Evolutionary conservation across 1,140 invertebrate genomes (phyloP).

Genomic region (Zophobas atratus): DNA sequence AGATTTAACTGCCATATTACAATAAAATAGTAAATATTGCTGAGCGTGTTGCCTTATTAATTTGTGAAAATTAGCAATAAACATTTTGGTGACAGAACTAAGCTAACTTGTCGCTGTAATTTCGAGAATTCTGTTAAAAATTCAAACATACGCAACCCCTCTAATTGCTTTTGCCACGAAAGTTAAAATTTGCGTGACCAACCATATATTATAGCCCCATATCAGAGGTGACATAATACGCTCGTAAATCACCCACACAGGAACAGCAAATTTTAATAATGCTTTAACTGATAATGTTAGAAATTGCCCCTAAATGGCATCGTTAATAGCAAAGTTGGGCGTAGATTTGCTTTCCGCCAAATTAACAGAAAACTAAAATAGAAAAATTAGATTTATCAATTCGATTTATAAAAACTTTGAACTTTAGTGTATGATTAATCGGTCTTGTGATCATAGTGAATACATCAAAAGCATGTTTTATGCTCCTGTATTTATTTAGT

Average conservation of each 20-base stretch:
- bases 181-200: slow-evolving; percentile 35
- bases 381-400: no score
- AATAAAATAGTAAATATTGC: not conserved
- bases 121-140: slow-evolving; percentile 29
- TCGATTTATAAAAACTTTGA: not conserved
- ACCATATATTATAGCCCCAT: slow-evolving; percentile 26
- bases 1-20: no score
- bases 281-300: slow-evolving; percentile 21
- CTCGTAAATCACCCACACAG: slow-evolving; percentile 21
- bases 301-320: not conserved
- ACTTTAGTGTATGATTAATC: not conserved
- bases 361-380: no score
- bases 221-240: slow-evolving; percentile 34
- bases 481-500: no score
- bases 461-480: no score
- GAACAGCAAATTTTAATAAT: slow-evolving; percentile 37
- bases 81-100: slow-evolving; percentile 16
- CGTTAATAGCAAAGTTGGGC: slow-evolving; percentile 20
- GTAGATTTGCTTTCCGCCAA: no score
- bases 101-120: slow-evolving; percentile 3
- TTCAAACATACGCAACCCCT: slow-evolving; percentile 11
- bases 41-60: not conserved
- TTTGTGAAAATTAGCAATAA: slow-evolving; percentile 28
- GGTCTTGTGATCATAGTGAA: not conserved
- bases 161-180: slow-evolving; percentile 23